These are phyloP conservation scores for Monopterus albus DNA, from an alignment of 2,113 vertebrate species.

Conservation along the genomic window DNA sequence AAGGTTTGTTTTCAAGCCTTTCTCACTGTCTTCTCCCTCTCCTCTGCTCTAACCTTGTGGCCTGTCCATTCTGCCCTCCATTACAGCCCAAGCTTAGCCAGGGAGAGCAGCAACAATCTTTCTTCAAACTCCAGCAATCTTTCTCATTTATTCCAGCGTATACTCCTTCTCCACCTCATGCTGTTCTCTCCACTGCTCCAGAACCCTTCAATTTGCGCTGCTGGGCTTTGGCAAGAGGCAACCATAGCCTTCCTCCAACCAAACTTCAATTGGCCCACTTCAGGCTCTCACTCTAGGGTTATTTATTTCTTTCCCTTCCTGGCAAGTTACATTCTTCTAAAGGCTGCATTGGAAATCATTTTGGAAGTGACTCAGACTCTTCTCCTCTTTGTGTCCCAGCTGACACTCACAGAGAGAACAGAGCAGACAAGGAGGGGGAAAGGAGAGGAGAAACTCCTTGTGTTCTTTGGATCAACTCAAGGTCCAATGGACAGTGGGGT, in stretches of 20 bases:
- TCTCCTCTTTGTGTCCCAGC: conserved; percentile 38
- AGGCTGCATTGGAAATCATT: conserved; percentile 70
- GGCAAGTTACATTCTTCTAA: conserved; percentile 75
- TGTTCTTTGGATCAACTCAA: conserved; percentile 41
- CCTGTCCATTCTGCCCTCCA: conserved; percentile 1
- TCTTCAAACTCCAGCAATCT: conserved; percentile 47
- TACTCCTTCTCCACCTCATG: conserved; percentile 55
- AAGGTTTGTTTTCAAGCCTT: conserved; percentile 20
- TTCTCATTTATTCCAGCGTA: conserved; percentile 48
- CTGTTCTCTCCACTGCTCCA: conserved; percentile 45
- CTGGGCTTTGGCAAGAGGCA: conserved; percentile 58
- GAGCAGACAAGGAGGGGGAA: conserved; percentile 5
- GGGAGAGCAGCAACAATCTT: conserved; percentile 23
- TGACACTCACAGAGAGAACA: conserved; percentile 40
- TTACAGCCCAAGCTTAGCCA: conserved; percentile 19
- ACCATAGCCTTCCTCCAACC: conserved; percentile 49
- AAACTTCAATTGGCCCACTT: conserved; percentile 70
- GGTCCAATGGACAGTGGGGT: conserved; percentile 37
- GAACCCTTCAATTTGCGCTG: conserved; percentile 65
- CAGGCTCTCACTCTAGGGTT: conserved; percentile 61
- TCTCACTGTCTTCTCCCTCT: not conserved
- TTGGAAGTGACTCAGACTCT: conserved; percentile 61
- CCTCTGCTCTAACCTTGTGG: not conserved
- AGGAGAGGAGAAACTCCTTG: conserved; percentile 5
- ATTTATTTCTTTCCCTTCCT: conserved; percentile 71